Conservation (phyloP, 2,113 vertebrate genomes). For the Thamnaconus septentrionalis region DNA sequence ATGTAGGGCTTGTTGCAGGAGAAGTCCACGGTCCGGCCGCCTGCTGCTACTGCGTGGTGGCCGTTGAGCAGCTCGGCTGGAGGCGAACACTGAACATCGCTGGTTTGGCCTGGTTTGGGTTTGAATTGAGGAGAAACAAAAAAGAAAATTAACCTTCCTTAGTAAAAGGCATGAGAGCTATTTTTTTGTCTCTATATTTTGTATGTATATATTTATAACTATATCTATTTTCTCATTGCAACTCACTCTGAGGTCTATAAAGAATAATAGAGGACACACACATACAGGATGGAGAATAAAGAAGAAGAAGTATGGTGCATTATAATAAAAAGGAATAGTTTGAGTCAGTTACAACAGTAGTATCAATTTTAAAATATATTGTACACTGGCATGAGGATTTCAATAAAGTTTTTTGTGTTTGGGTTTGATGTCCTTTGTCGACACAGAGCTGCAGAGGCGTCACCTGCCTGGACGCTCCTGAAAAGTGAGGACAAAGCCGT, state of each 20-base stretch:
- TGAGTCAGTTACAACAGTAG: too few species aligned
- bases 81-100: constrained; percentile 77
- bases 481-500: constrained; percentile 87
- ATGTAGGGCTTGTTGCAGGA: constrained; percentile 86
- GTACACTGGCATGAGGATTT: constrained; percentile 3
- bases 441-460: not conserved
- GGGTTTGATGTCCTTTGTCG: not conserved
- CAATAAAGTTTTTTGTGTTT: not conserved
- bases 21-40: constrained; percentile 77
- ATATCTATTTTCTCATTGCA: too few species aligned
- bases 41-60: constrained; percentile 67
- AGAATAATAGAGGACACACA: constrained; percentile 69
- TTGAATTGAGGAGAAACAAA: not conserved
- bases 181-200: too few species aligned
- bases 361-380: not conserved
- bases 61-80: constrained; percentile 80
- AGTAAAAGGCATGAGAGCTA: too few species aligned
- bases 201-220: too few species aligned
- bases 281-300: constrained; percentile 70
- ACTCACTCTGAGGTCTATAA: too few species aligned
- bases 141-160: too few species aligned
- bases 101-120: constrained; percentile 36
- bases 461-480: constrained; percentile 85
- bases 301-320: constrained; percentile 70
- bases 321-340: constrained; percentile 67